These are phyloP conservation scores for Oedothorax gibbosus DNA, from an alignment of 1,140 invertebrate species.

Conservation along the genomic window DNA sequence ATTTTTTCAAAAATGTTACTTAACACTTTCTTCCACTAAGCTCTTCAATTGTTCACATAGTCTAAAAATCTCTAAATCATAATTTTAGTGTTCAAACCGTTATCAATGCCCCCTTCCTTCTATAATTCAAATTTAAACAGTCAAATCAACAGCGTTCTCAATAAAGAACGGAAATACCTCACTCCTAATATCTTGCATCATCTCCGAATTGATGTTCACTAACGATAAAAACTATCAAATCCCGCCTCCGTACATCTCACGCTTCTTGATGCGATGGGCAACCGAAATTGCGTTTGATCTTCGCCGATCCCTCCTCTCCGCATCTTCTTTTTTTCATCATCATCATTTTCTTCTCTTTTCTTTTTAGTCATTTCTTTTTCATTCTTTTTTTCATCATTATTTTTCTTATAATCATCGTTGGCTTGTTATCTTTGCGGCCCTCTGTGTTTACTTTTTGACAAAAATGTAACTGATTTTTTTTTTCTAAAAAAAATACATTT, in stretches of 20 bases:
- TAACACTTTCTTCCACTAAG: no score
- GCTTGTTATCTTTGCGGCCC: slow-evolving; percentile 4
- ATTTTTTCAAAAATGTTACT: no score
- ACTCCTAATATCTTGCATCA: slow-evolving; percentile 11
- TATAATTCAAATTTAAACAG: no score
- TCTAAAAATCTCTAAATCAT: no score
- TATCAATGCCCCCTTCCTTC: no score
- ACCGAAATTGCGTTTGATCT: slow-evolving; percentile 45
- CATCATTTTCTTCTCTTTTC: background rate
- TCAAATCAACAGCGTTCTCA: no score
- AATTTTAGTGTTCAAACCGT: no score
- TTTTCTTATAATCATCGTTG: background rate
- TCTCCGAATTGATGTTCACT: slow-evolving; percentile 42
- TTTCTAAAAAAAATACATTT: no score
- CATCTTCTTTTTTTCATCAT: background rate
- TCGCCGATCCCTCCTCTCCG: background rate
- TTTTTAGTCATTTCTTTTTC: background rate
- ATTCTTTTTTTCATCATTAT: background rate
- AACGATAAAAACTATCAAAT: slow-evolving; percentile 56
- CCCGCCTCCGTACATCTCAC: slow-evolving; percentile 34
- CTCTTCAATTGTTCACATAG: no score
- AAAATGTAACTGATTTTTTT: no score
- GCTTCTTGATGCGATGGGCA: slow-evolving; percentile 41
- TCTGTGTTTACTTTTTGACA: no score
- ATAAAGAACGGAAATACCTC: no score